These are phyloP conservation scores for Dufourea novaeangliae DNA, from an alignment of 1,140 invertebrate species.

Conservation along the genomic window DNA sequence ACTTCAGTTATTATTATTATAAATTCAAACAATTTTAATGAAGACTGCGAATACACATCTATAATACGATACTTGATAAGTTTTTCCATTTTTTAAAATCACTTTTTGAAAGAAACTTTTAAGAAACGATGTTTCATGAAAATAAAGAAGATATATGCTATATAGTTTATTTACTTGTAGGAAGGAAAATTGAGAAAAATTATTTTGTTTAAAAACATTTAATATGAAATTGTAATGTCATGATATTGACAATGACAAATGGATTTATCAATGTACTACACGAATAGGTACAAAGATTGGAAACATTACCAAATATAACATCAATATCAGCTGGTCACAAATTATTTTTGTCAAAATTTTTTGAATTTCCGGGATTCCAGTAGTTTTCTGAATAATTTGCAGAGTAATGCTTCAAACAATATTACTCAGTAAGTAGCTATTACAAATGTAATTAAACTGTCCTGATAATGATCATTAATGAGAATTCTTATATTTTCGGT, in stretches of 20 bases:
- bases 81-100: neutral
- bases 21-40: neutral
- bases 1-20: neutral
- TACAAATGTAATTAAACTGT: neutral
- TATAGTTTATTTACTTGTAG: neutral
- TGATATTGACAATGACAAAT: neutral
- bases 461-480: neutral
- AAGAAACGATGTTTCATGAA: neutral
- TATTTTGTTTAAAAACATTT: neutral
- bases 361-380: neutral
- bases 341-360: slow-evolving; percentile 1
- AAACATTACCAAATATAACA: slow-evolving; percentile 4
- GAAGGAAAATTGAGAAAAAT: neutral
- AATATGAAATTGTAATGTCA: neutral
- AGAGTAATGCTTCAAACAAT: neutral
- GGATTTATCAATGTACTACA: neutral
- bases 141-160: neutral
- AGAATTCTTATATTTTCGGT: slow-evolving; percentile 7
- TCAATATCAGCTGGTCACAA: neutral
- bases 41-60: no score
- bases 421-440: neutral
- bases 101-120: neutral
- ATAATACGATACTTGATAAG: no score
- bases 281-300: neutral
- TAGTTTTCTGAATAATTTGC: neutral